Conservation (phyloP, 2,113 vertebrate genomes). For the Corvus hawaiiensis region DNA sequence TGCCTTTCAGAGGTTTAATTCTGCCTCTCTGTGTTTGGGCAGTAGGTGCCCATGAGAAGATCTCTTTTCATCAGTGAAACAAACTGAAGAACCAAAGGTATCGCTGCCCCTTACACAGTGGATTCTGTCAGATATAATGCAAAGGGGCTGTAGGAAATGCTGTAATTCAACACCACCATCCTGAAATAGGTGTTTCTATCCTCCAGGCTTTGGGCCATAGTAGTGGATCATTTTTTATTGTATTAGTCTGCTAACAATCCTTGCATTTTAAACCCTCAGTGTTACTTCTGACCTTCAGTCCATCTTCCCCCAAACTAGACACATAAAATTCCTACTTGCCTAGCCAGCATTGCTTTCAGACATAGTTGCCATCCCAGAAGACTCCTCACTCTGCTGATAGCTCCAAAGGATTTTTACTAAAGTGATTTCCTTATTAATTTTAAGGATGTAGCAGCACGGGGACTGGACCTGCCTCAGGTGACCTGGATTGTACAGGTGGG, state of each 20-base stretch:
- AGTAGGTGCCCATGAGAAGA: neutral
- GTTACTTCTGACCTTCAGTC: neutral
- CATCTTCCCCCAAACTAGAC: neutral
- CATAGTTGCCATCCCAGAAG: neutral
- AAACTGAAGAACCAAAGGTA: neutral
- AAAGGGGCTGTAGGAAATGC: neutral
- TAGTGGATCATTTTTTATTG: neutral
- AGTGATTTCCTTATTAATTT: slow-evolving; percentile 1
- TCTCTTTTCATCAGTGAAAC: neutral
- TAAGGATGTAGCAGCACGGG: slow-evolving; percentile 94
- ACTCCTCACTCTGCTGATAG: neutral
- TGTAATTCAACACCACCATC: neutral
- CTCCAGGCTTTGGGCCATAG: neutral
- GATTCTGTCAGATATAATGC: neutral
- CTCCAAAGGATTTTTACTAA: neutral
- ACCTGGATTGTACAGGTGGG: slow-evolving; percentile 95
- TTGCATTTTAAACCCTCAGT: neutral
- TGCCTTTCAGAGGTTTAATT: neutral
- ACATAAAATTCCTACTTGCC: neutral
- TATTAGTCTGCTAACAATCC: neutral
- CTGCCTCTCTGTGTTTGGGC: neutral
- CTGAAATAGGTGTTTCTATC: neutral
- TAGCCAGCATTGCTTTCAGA: neutral
- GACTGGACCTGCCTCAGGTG: slow-evolving; percentile 89
- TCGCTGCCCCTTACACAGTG: neutral